Percentiles rank a stretch among this genome's conserved stretches.
phyloP scores from a whole-genome alignment of 2,888 invertebrate species.

The Linnaemya vulpina region DNA sequence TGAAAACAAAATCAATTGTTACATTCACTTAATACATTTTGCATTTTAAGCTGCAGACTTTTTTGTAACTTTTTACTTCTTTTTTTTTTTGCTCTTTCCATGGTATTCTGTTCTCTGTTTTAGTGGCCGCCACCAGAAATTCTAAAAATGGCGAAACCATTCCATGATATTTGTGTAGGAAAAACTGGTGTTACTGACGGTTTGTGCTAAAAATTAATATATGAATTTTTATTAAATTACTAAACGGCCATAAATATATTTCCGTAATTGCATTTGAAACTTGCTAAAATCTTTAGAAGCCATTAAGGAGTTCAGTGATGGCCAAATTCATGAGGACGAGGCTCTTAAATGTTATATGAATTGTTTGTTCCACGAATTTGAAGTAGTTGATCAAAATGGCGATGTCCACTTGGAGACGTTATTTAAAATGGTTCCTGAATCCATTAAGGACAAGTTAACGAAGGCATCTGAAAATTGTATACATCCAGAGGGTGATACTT shows the following conservation, averaged over 20 bases:
- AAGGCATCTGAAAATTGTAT: constrained; percentile 80
- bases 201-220: constrained; percentile 66
- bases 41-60: constrained; percentile 4
- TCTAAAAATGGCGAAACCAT: constrained; percentile 79
- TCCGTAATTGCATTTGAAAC: neutral
- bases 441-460: constrained; percentile 77
- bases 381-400: constrained; percentile 82
- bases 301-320: constrained; percentile 83
- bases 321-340: constrained; percentile 82
- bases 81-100: constrained; percentile 25
- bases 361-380: constrained; percentile 81
- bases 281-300: constrained; percentile 74
- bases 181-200: constrained; percentile 81
- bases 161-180: constrained; percentile 79
- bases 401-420: constrained; percentile 82
- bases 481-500: constrained; percentile 80
- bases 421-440: constrained; percentile 77
- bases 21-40: constrained; percentile 27
- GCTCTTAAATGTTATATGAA: constrained; percentile 83
- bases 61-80: neutral
- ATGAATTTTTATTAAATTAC: constrained; percentile 36
- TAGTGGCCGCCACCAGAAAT: constrained; percentile 81
- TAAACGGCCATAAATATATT: constrained; percentile 24
- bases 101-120: constrained; percentile 57
- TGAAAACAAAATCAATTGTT: constrained; percentile 36